These are phyloP conservation scores for Pangasius krempfi DNA, from an alignment of 2,797 vertebrate species.

Conservation along the genomic window DNA sequence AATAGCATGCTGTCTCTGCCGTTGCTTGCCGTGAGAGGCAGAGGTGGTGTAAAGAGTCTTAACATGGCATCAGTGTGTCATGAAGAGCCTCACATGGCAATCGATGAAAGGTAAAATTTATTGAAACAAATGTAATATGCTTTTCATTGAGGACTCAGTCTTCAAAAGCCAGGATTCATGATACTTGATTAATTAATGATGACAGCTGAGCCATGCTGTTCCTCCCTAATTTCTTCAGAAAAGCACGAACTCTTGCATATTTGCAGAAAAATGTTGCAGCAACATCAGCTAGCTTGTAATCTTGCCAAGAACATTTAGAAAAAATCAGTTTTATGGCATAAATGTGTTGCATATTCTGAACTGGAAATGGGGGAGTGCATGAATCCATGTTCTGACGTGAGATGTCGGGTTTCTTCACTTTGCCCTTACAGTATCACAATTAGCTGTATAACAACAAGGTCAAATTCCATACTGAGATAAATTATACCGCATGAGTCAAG, in stretches of 20 bases:
- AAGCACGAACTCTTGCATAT: constrained; percentile 27
- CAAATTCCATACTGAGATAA: constrained; percentile 1
- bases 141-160: neutral
- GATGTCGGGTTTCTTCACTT: neutral
- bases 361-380: neutral
- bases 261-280: constrained; percentile 7
- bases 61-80: neutral
- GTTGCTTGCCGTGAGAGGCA: constrained; percentile 1
- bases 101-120: neutral
- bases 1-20: neutral
- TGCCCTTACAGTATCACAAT: neutral
- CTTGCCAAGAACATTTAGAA: constrained; percentile 28
- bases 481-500: neutral
- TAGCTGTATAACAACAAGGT: neutral
- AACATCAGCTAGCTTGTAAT: constrained; percentile 14
- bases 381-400: neutral
- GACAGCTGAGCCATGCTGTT: constrained; percentile 11
- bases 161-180: constrained; percentile 21
- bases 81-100: neutral
- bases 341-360: constrained; percentile 15
- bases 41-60: neutral
- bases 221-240: constrained; percentile 24
- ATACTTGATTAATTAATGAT: constrained; percentile 26
- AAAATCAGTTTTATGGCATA: neutral
- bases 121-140: neutral